These are phyloP conservation scores for Atethmia centrago DNA, from an alignment of 2,888 invertebrate genomes.

Conservation along the genomic window DNA sequence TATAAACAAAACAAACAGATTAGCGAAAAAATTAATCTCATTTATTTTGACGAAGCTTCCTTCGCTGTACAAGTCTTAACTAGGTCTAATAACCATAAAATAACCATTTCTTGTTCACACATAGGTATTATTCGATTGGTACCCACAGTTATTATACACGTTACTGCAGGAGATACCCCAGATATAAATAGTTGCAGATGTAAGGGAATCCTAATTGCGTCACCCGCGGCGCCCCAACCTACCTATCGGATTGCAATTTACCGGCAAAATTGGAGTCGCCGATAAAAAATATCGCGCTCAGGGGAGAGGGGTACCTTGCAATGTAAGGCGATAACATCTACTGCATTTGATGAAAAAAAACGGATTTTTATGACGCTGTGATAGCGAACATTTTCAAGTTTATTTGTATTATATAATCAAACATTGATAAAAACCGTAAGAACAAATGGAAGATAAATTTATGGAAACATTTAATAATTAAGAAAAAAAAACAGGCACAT, in stretches of 20 bases:
- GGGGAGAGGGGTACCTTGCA: constrained; percentile 68
- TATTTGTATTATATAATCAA: background rate
- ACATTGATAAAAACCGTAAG: no score
- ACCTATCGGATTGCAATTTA: constrained; percentile 87
- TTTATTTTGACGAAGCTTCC: background rate
- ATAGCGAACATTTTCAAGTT: background rate
- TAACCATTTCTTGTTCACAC: background rate
- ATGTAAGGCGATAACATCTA: constrained; percentile 53
- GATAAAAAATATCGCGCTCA: constrained; percentile 83
- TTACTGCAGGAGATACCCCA: constrained; percentile 16
- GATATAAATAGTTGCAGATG: constrained; percentile 62
- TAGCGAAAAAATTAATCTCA: background rate
- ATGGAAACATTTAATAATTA: background rate
- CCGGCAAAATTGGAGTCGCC: constrained; percentile 76
- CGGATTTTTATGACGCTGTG: constrained; percentile 12
- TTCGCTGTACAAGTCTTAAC: background rate
- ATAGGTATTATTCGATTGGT: background rate
- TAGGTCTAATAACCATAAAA: constrained; percentile 6
- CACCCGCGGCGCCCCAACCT: constrained; percentile 69
- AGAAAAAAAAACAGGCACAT: background rate
- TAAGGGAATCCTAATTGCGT: constrained; percentile 67
- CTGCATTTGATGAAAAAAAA: constrained; percentile 46
- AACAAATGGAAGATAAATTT: background rate
- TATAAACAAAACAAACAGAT: background rate
- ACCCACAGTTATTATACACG: background rate